Base-by-base conservation (phyloP, 2,888 invertebrate species). In the Tholera decimalis region DNA sequence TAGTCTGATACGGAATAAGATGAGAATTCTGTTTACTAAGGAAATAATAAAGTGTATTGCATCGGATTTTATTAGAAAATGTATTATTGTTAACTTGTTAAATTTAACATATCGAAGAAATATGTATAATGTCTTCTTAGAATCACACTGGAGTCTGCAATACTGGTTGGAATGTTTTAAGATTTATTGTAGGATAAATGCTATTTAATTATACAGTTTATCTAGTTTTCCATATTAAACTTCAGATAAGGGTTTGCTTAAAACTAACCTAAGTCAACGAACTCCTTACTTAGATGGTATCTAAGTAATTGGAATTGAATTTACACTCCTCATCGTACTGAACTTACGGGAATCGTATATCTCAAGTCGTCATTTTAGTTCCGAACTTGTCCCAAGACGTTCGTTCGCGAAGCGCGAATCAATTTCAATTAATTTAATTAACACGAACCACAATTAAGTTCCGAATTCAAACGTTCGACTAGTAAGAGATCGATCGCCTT, bases 401-500 rank as follows among this genome's bases (percentile, higher is more conserved):
- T 65, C 41, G 35, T 62, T 65, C 20, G 50, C 68, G 77, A 70
- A 59, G 41, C 39, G 49, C 62, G 46, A 69, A 70, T 70, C 69
- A 64, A 69, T 76, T 73, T 73, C 73, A 77, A 83, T 85, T 83
- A 83, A 87, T 87, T 86, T 83, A 85, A 89, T 88, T 88, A 86
- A 84, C 83, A 79, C 84, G 43, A 80, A 77, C 84, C 75, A 85
- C 84, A 88, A 88, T 89, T 88, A 88, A 85, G 84, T 84, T 86
- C 79, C 77, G 81, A 89, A 88, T 87, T 90, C 86, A 89, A 89
- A 90, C 89, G 89, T 89, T 85, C 85, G 84, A 86, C 88, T 85
- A 88, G 89, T 89, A 89, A 89, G 88, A 91, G 89, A 93, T 91
- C 91, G 91, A 92, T 92, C 89, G 87, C 88, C 90, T 93, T 93